Evolutionary conservation across 2,888 invertebrate genomes (phyloP).

Genomic region (Hydroisotoma schaefferi): DNA sequence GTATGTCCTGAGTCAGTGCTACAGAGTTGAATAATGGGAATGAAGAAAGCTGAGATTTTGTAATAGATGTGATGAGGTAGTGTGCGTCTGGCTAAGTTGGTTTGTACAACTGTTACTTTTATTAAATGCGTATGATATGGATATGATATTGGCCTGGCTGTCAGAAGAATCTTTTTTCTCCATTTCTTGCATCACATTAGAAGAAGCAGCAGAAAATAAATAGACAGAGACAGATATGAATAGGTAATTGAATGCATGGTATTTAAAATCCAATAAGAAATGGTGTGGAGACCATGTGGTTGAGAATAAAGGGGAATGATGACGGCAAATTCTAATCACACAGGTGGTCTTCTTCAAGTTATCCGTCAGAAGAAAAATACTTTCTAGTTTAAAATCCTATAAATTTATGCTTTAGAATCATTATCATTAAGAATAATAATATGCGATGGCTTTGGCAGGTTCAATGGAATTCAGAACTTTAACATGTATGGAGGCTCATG

Average conservation of each 20-base stretch:
- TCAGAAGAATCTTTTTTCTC: constrained; percentile 16
- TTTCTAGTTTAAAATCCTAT: constrained; percentile 2
- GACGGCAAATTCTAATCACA: constrained; percentile 34
- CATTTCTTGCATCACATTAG: constrained; percentile 10
- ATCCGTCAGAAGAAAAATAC: constrained; percentile 10
- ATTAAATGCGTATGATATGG: no score
- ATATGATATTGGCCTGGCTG: constrained; percentile 4
- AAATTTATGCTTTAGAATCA: no score
- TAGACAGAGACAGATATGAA: constrained; percentile 7
- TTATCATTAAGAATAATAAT: no score
- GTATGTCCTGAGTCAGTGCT: neutral
- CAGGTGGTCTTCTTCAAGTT: constrained; percentile 28
- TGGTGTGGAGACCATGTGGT: constrained; percentile 37
- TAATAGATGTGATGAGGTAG: neutral
- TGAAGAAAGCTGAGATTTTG: constrained; percentile 1
- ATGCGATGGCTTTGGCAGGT: no score
- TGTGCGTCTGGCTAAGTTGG: neutral
- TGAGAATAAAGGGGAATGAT: constrained; percentile 36
- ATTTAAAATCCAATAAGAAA: constrained; percentile 34
- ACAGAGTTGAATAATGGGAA: neutral
- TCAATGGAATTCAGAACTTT: no score
- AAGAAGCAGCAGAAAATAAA: neutral
- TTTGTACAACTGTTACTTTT: constrained; percentile 2
- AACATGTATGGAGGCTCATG: no score
- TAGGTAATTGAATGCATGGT: constrained; percentile 19